Conservation (phyloP, 2,888 invertebrate species). For the Ennomos fuscantarius region DNA sequence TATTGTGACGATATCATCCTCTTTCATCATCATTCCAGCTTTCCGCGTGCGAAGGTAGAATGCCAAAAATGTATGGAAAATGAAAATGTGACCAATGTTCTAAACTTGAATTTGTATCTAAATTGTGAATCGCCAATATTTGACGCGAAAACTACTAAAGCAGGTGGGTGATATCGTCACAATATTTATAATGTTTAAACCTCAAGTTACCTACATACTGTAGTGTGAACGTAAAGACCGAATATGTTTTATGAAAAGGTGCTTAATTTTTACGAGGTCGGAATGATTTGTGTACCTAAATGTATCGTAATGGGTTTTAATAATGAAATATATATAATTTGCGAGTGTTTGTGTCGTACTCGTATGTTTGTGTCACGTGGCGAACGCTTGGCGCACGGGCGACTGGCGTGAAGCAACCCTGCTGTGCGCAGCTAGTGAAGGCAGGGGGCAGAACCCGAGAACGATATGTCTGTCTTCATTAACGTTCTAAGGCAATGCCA, state of each 20-base stretch:
- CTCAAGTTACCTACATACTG: not conserved
- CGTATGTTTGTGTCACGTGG: constrained; percentile 48
- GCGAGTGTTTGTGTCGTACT: constrained; percentile 33
- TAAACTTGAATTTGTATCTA: too few species aligned
- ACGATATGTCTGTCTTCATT: constrained; percentile 11
- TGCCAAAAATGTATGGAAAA: too few species aligned
- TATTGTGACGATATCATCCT: too few species aligned
- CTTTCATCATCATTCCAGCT: too few species aligned
- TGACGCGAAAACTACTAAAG: too few species aligned
- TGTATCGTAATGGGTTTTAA: constrained; percentile 47
- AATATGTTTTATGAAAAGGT: constrained; percentile 28
- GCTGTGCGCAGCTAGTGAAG: constrained; percentile 1
- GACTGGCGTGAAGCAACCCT: constrained; percentile 42
- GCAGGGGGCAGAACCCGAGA: constrained; percentile 7
- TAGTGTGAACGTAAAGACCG: constrained; percentile 11
- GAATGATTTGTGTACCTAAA: constrained; percentile 29
- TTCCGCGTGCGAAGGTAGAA: too few species aligned
- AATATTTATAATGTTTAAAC: too few species aligned
- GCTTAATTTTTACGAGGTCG: constrained; percentile 26
- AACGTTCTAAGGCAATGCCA: constrained; percentile 55
- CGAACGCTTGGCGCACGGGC: constrained; percentile 68
- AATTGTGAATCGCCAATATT: too few species aligned
- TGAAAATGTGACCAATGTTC: too few species aligned
- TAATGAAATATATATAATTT: constrained; percentile 36
- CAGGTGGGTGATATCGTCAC: too few species aligned